Evolutionary conservation across 1,140 invertebrate genomes (phyloP).

Genomic region (Lordiphosa stackelbergi): DNA sequence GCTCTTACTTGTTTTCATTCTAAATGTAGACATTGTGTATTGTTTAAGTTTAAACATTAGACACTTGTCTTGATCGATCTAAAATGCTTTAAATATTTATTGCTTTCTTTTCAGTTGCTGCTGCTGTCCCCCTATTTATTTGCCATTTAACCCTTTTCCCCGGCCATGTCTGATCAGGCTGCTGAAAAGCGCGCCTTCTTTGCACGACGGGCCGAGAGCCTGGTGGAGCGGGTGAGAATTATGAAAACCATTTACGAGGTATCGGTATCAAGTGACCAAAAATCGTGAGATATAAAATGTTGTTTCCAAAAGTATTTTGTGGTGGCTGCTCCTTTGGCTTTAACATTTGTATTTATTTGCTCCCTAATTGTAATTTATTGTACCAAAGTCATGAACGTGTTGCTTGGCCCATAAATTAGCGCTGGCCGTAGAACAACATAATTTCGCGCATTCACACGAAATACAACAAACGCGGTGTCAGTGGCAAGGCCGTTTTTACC

Average conservation of each 20-base stretch:
- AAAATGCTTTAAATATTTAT: slow-evolving; percentile 24
- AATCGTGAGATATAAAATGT: slow-evolving; percentile 66
- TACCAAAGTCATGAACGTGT: slow-evolving; percentile 13
- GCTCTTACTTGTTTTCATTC: no score
- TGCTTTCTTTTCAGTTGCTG: slow-evolving; percentile 29
- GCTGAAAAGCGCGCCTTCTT: slow-evolving; percentile 69
- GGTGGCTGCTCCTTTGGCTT: slow-evolving; percentile 5
- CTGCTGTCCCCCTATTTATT: slow-evolving; percentile 10
- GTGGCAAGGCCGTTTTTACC: neutral
- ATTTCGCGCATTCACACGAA: slow-evolving; percentile 26
- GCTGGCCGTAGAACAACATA: slow-evolving; percentile 26
- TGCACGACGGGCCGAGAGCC: slow-evolving; percentile 74
- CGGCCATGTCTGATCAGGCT: slow-evolving; percentile 42
- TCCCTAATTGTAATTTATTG: slow-evolving; percentile 39
- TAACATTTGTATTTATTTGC: slow-evolving; percentile 19
- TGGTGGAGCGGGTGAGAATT: slow-evolving; percentile 77
- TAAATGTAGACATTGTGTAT: no score
- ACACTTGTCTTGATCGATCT: neutral
- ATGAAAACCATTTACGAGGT: slow-evolving; percentile 77
- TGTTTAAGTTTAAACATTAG: no score
- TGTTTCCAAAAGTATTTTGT: slow-evolving; percentile 31
- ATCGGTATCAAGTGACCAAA: slow-evolving; percentile 75
- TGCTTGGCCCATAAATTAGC: slow-evolving; percentile 38
- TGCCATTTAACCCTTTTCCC: neutral
- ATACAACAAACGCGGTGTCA: slow-evolving; percentile 3